Evolutionary conservation across 2,797 vertebrate species (phyloP).

Genomic region (Rhabdophis nuchalis): DNA sequence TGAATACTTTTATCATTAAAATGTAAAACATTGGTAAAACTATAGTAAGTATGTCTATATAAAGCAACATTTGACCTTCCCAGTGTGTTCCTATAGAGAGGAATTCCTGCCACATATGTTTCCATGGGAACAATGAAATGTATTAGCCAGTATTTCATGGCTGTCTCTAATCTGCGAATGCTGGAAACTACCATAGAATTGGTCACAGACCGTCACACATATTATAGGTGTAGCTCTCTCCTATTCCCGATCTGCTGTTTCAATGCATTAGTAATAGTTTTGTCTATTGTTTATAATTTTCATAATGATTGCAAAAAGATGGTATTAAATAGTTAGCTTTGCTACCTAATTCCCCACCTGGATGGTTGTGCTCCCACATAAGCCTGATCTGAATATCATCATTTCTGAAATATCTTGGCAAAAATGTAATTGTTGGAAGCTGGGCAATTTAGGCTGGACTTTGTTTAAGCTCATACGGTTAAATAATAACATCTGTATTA

Average conservation of each 20-base stretch:
- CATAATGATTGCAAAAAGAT: background rate
- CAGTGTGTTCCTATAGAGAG: background rate
- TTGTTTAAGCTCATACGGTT: background rate
- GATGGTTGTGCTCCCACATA: background rate
- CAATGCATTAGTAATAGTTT: background rate
- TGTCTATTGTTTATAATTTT: background rate
- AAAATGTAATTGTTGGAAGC: background rate
- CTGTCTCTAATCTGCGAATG: conserved; percentile 5
- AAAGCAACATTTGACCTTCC: background rate
- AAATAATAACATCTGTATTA: conserved; percentile 2
- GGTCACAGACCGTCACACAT: background rate
- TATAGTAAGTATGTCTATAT: background rate
- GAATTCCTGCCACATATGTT: conserved; percentile 10
- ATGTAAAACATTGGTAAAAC: background rate
- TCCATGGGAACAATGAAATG: conserved; percentile 30
- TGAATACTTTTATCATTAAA: background rate
- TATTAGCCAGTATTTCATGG: conserved; percentile 26
- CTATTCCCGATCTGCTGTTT: background rate
- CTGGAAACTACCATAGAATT: conserved; percentile 10
- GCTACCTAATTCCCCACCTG: background rate
- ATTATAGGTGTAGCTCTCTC: background rate
- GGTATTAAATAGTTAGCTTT: background rate
- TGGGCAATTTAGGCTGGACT: background rate
- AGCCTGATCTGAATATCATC: background rate
- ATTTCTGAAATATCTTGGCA: background rate